Evolutionary conservation across 2,888 invertebrate species (phyloP), one percentile per base, ranked within the genome.

Genomic region (Troides oblongomaculatus): DNA sequence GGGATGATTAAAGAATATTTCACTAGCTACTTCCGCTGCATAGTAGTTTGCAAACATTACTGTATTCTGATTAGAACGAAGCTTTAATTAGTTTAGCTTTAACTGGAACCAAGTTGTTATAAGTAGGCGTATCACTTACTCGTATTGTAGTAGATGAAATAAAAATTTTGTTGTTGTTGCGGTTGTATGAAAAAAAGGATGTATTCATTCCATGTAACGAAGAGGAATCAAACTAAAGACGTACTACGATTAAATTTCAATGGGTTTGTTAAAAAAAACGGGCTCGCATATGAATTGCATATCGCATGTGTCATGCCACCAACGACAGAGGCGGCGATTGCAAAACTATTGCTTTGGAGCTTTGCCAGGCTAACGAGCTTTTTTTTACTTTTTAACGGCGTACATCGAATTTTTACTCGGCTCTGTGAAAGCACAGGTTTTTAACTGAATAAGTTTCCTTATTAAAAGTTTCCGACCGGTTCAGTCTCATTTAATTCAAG

Each of bases 281-380:
- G 53, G 14, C 12, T 53, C 14, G 23, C n/a, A 46, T 62, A 53
- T 68, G 58, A 58, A 62, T 46, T 58, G 4, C 25, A 62, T 58
- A 46, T 62, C 62, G 30, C 62, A 43, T 68, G 30, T 58, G 62
- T n/a, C 58, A 57, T n/a, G 46, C 30, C 23, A 46, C 30, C 57
- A 57, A 56, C 62, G 36, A 36, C 10, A 56, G 10, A 25, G 18
- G 43, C 68, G 58, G 57, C 68, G 18, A 66, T 30, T 58, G 57
- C 43, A 50, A 56, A 68, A 46, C 68, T 68, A 58, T 62, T 58
- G 68, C 61, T 39, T 68, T 68, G 68, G 68, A 62, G 17, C 36
- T 2, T 53, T 43, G 30, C 62, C 68, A 68, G 58, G 30, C 58
- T 68, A 68, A 62, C 68, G 68, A 62, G 62, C 62, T 68, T 68